Evolutionary conservation across 1,140 invertebrate genomes (phyloP).

Genomic region (Macrotrachela quadricornifera): DNA sequence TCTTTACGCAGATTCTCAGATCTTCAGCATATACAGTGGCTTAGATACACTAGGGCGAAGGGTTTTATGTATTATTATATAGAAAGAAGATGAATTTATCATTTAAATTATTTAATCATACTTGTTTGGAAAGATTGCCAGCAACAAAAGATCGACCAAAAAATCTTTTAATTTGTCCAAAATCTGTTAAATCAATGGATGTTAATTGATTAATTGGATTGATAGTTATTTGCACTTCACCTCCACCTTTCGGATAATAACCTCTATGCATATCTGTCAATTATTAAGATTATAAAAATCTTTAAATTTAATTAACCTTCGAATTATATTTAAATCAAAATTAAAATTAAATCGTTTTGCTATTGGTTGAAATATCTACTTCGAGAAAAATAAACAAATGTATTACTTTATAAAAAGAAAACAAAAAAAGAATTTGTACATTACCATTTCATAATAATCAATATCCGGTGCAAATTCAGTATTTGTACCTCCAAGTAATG

Average conservation of each 20-base stretch:
- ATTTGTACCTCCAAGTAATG: slow-evolving; percentile 62
- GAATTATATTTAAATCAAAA: slow-evolving; percentile 45
- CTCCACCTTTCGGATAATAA: slow-evolving; percentile 66
- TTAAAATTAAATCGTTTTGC: slow-evolving; percentile 49
- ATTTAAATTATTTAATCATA: no score
- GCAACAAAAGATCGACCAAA: slow-evolving; percentile 54
- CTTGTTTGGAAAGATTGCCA: slow-evolving; percentile 39
- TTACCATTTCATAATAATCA: slow-evolving; percentile 37
- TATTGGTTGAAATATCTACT: slow-evolving; percentile 46
- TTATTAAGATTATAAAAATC: no score
- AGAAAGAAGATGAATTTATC: no score
- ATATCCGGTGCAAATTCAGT: slow-evolving; percentile 72
- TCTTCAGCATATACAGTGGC: no score
- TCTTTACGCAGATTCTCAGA: no score
- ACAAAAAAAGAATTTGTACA: no score
- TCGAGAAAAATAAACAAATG: no score
- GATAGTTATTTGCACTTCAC: slow-evolving; percentile 44
- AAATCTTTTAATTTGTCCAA: slow-evolving; percentile 40
- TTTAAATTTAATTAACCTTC: slow-evolving; percentile 15
- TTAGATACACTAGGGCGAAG: no score
- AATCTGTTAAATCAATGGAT: slow-evolving; percentile 38
- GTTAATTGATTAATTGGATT: slow-evolving; percentile 41
- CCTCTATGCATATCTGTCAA: slow-evolving; percentile 26
- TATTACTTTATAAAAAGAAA: no score
- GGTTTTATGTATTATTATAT: no score